phyloP scores from a whole-genome alignment of 2,888 invertebrate genomes.

The Eudemis profundana region DNA sequence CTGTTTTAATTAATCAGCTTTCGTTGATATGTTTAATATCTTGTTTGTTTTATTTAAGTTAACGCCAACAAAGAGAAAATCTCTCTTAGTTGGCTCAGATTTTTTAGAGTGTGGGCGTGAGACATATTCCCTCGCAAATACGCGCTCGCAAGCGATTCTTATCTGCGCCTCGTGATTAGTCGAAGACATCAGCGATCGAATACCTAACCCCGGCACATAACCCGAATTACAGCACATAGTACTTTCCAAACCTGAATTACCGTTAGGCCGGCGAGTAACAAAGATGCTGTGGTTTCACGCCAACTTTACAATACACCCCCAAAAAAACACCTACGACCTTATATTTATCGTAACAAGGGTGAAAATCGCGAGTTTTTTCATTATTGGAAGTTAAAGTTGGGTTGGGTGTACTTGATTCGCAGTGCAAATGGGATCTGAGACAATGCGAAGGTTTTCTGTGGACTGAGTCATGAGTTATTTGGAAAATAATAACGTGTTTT shows the following conservation, averaged over 20 bases:
- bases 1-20: too few relatives aligned
- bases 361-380: slow-evolving; percentile 27
- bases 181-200: slow-evolving; percentile 14
- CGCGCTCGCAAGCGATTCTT: not conserved
- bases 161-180: slow-evolving; percentile 16
- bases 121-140: not conserved
- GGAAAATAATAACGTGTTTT: slow-evolving; percentile 32
- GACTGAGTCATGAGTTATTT: slow-evolving; percentile 43
- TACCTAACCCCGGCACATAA: slow-evolving; percentile 17
- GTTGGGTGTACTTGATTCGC: slow-evolving; percentile 44
- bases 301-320: slow-evolving; percentile 28
- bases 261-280: slow-evolving; percentile 67
- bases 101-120: not conserved
- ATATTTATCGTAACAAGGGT: slow-evolving; percentile 19
- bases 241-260: slow-evolving; percentile 70
- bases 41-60: too few relatives aligned
- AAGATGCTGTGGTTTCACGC: slow-evolving; percentile 65
- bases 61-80: too few relatives aligned
- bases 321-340: slow-evolving; percentile 44
- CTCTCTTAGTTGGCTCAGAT: too few relatives aligned
- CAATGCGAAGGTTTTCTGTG: slow-evolving; percentile 53
- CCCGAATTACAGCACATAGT: slow-evolving; percentile 26
- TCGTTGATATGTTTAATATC: too few relatives aligned
- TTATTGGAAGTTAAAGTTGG: slow-evolving; percentile 8
- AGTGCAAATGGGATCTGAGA: slow-evolving; percentile 47